Evolutionary conservation across 2,113 vertebrate species (phyloP), one percentile per base, ranked within the genome.

Genomic region (Copsychus sechellarum): DNA sequence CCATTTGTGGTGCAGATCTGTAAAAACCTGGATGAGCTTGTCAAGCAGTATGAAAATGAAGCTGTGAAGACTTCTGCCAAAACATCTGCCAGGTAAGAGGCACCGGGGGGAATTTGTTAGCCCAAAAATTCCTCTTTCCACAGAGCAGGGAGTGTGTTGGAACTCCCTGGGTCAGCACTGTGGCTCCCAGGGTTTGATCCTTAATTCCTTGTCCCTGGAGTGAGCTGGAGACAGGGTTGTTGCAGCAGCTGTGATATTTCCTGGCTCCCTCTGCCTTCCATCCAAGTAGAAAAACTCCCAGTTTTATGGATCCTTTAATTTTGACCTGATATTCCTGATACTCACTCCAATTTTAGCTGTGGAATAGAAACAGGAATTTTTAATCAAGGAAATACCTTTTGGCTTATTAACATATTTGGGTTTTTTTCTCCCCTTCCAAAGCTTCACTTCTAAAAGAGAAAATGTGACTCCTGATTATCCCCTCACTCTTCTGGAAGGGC

Each of bases 381-480:
- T 36, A 60, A 79, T 62, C 19, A 53, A 48, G 42, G 11, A 76
- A 86, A 51, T 38, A 83, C 8, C 9, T 23, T 7, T 65, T 82
- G 22, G 5, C n/a, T 73, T 60, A 11, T 53, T 88, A 72, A 81
- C 24, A 85, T 34, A 22, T 78, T 56, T 86, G 43, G 26, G 19
- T 56, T 95, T 62, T 79, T 12, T 57, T 82, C 12, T 65, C 5
- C 36, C n/a, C 11, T 26, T 18, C 77, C 64, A 82, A 95, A 99
- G 99, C 89, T 78, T 97, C 21, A 98, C 97, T 94, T 97, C 97
- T 40, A 99, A 98, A 97, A 98, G 97, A 91, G 99, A 99, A 96
- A 99, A 99, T 90, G 98, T 99, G 81, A 98, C 99, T 4, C 99
- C 99, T 34, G 99, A 99, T 97, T 99, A 99, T 80, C 98, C 99